These are phyloP conservation scores for Aleiodes testaceus DNA, from an alignment of 2,888 invertebrate species.

Conservation along the genomic window DNA sequence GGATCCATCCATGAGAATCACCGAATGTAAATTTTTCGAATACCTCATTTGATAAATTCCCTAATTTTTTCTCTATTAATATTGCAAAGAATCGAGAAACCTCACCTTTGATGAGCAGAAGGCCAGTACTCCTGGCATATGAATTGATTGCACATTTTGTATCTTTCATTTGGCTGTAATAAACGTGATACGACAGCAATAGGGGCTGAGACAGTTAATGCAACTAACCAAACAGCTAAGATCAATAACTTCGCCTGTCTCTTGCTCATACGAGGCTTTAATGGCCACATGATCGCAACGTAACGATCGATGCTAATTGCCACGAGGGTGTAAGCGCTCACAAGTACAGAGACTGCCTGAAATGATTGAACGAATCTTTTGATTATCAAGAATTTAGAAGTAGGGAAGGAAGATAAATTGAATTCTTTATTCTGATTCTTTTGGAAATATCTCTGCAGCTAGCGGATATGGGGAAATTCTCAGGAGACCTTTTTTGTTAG, in stretches of 20 bases:
- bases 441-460: too few relatives aligned
- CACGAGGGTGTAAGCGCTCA: conserved; percentile 92
- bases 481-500: too few relatives aligned
- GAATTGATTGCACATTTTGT: conserved; percentile 80
- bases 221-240: conserved; percentile 82
- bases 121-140: conserved; percentile 83
- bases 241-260: conserved; percentile 82
- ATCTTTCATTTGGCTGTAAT: conserved; percentile 78
- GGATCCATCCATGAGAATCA: too few relatives aligned
- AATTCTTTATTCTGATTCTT: too few relatives aligned
- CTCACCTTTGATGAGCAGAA: conserved; percentile 75
- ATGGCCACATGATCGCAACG: conserved; percentile 91
- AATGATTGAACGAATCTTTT: conserved; percentile 41
- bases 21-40: too few relatives aligned
- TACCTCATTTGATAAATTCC: too few relatives aligned
- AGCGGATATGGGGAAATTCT: too few relatives aligned
- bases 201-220: conserved; percentile 86
- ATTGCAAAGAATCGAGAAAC: not conserved
- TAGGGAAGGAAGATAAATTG: too few relatives aligned
- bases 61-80: too few relatives aligned
- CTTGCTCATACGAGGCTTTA: conserved; percentile 86
- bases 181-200: conserved; percentile 84
- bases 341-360: conserved; percentile 83
- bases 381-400: not conserved
- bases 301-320: conserved; percentile 94